phyloP scores from a whole-genome alignment of 2,888 invertebrate genomes.

The Alviniconcha strummeri region DNA sequence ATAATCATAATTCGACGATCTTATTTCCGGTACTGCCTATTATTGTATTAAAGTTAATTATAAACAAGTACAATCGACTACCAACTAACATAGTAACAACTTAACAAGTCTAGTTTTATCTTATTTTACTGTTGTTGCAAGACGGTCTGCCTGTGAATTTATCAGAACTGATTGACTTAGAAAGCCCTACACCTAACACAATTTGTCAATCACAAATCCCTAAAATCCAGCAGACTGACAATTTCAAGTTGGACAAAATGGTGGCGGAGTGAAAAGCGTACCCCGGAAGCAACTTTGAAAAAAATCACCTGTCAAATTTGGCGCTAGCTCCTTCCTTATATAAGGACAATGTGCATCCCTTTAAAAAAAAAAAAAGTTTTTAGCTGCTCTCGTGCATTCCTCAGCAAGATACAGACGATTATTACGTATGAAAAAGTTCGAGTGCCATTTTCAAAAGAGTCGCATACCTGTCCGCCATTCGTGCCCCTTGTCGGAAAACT shows the following conservation, averaged over 20 bases:
- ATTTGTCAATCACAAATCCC: neutral
- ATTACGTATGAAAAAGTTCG: neutral
- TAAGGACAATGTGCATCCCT: neutral
- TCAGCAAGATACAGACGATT: neutral
- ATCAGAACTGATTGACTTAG: neutral
- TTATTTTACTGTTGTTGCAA: too few species aligned
- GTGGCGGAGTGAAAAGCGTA: conserved; percentile 5
- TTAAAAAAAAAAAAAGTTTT: neutral
- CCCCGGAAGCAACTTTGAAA: conserved; percentile 25
- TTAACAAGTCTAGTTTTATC: neutral
- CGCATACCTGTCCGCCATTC: conserved; percentile 28
- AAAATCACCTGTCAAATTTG: neutral
- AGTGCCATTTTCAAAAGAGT: neutral
- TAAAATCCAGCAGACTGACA: neutral
- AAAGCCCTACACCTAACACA: neutral
- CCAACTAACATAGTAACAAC: too few species aligned
- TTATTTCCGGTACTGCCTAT: too few species aligned
- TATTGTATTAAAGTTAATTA: too few species aligned
- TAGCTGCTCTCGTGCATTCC: neutral
- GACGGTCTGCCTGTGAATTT: neutral
- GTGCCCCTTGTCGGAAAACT: conserved; percentile 8
- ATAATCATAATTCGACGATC: too few species aligned
- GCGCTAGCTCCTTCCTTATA: neutral
- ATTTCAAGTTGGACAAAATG: conserved; percentile 13
- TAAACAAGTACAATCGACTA: too few species aligned